These are phyloP conservation scores for Ispidina lecontei DNA, from an alignment of 2,797 vertebrate genomes.

Conservation along the genomic window DNA sequence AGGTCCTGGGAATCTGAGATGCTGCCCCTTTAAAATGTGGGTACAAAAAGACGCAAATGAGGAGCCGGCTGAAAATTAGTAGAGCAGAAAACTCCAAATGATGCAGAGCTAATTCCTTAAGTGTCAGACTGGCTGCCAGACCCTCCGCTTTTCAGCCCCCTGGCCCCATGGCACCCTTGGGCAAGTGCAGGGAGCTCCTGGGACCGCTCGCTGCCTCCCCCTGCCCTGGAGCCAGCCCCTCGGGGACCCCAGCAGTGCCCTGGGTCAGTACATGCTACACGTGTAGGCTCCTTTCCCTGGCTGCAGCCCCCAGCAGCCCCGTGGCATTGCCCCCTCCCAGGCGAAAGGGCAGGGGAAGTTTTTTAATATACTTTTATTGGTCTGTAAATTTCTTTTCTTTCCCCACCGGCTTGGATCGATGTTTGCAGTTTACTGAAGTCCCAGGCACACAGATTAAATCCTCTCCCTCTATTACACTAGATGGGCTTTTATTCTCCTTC, in stretches of 20 bases:
- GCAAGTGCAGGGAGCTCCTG: rapidly evolving
- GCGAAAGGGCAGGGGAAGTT: slow-evolving; percentile 38
- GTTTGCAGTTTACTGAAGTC: slow-evolving; percentile 51
- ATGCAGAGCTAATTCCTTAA: slow-evolving; percentile 79
- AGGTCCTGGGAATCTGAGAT: neutral
- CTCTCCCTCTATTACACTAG: slow-evolving; percentile 53
- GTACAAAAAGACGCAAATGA: slow-evolving; percentile 15
- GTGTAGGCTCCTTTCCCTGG: rapidly evolving
- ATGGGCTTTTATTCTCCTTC: slow-evolving; percentile 58
- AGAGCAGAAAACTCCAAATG: slow-evolving; percentile 79
- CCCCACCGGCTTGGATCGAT: slow-evolving; percentile 67
- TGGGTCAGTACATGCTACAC: rapidly evolving
- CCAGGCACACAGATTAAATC: slow-evolving; percentile 64
- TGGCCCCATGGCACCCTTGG: neutral
- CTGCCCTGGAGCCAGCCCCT: rapidly evolving
- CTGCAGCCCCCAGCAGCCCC: neutral
- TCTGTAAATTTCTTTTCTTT: slow-evolving; percentile 67
- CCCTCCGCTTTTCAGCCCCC: slow-evolving; percentile 45
- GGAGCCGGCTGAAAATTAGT: slow-evolving; percentile 68
- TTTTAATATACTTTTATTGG: slow-evolving; percentile 75
- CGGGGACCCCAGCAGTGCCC: rapidly evolving
- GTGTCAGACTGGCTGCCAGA: slow-evolving; percentile 73
- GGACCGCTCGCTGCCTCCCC: neutral
- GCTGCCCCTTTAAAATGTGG: slow-evolving; percentile 50
- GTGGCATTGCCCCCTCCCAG: rapidly evolving